A percentile compares a stretch with the other conserved stretches of the same genome.
These are phyloP conservation scores for Trichonephila clavipes DNA, from an alignment of 1,140 invertebrate genomes.

Conservation along the genomic window DNA sequence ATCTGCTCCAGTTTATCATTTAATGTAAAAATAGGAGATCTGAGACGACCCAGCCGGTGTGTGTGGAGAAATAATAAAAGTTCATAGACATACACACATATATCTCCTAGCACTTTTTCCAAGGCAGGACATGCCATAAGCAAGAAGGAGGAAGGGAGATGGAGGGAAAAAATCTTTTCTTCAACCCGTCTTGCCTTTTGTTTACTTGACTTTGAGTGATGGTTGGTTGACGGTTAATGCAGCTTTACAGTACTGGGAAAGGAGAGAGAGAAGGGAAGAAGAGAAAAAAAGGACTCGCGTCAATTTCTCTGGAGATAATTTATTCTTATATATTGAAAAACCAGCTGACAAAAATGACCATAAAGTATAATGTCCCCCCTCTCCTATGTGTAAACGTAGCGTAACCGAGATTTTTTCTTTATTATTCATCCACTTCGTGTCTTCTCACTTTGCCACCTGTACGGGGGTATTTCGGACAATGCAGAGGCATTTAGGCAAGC, in stretches of 20 bases:
- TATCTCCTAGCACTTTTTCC: neutral
- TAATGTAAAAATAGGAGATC: conserved; percentile 49
- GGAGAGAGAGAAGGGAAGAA: neutral
- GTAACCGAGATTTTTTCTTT: conserved; percentile 44
- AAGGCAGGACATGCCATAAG: conserved; percentile 23
- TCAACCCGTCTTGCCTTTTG: conserved; percentile 66
- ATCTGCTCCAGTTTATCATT: conserved; percentile 67
- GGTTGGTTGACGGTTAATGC: conserved; percentile 46
- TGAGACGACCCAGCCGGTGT: neutral
- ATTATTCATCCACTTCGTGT: neutral
- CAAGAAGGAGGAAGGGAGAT: neutral
- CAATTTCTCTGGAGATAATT: conserved; percentile 60
- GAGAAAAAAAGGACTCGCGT: neutral
- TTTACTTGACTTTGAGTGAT: conserved; percentile 72
- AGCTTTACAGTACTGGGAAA: conserved; percentile 42
- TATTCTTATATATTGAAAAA: conserved; percentile 73
- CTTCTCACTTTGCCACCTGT: conserved; percentile 63
- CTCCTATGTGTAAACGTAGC: conserved; percentile 55
- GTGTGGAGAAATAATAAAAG: conserved; percentile 55
- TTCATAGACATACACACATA: conserved; percentile 4
- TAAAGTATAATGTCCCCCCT: conserved; percentile 64
- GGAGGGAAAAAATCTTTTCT: neutral
- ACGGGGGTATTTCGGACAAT: conserved; percentile 51
- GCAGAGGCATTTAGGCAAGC: conserved; percentile 62
- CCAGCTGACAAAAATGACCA: conserved; percentile 74